phyloP scores from a whole-genome alignment of 2,888 invertebrate genomes.

The Perithous albicinctus region DNA sequence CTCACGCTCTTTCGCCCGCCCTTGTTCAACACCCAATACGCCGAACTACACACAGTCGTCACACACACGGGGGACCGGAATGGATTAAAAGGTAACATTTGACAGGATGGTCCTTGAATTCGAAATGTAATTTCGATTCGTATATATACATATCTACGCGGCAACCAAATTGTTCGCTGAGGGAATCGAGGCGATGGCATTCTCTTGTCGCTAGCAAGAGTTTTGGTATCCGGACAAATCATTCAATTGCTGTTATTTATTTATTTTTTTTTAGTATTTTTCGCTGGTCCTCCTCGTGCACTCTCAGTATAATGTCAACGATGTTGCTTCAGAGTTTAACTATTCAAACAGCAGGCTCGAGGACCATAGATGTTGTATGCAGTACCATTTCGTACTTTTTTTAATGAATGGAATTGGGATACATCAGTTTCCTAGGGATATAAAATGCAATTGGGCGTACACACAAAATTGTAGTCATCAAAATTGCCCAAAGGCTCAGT shows the following conservation, averaged over 20 bases:
- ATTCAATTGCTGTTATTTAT: background rate
- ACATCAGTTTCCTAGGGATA: background rate
- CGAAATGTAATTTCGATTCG: slow-evolving; percentile 36
- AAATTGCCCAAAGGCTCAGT: background rate
- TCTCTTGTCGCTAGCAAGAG: slow-evolving; percentile 2
- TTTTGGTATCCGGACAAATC: slow-evolving; percentile 32
- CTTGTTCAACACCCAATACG: slow-evolving; percentile 67
- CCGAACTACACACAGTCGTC: slow-evolving; percentile 53
- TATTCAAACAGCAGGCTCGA: background rate
- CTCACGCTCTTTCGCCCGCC: slow-evolving; percentile 14
- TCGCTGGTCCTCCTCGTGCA: background rate
- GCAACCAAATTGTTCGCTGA: background rate
- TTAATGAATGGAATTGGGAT: background rate
- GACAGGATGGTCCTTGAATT: slow-evolving; percentile 43
- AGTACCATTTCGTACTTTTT: slow-evolving; percentile 13
- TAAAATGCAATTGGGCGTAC: background rate
- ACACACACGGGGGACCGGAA: slow-evolving; percentile 65
- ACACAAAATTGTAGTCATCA: background rate
- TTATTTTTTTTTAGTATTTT: background rate
- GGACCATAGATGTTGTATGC: background rate
- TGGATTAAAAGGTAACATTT: slow-evolving; percentile 67
- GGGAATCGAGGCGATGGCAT: slow-evolving; percentile 5
- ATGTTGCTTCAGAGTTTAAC: background rate
- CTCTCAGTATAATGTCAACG: slow-evolving; percentile 8
- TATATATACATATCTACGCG: slow-evolving; percentile 3